Conservation (phyloP, 2,797 vertebrate species). For the Rhodeus uyekii region DNA sequence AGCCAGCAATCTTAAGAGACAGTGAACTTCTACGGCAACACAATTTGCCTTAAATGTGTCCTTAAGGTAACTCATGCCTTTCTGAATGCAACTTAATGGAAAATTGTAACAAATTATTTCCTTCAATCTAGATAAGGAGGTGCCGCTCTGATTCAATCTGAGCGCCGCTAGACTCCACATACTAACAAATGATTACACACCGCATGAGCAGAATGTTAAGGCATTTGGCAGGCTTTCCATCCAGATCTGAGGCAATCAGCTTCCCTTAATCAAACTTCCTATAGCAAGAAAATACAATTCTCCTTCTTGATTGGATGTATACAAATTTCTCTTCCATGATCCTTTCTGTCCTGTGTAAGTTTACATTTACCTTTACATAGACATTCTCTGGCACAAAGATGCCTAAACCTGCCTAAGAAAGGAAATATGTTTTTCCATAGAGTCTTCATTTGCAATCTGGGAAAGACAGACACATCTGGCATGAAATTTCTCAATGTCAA, state of each 20-base stretch:
- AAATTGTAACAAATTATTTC: slow-evolving; percentile 49
- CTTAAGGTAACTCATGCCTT: slow-evolving; percentile 36
- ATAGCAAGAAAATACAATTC: slow-evolving; percentile 34
- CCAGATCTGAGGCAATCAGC: slow-evolving; percentile 41
- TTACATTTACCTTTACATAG: neutral
- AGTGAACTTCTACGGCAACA: neutral
- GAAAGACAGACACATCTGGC: slow-evolving; percentile 85
- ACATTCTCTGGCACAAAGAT: slow-evolving; percentile 66
- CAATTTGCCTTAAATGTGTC: slow-evolving; percentile 38
- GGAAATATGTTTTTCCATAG: slow-evolving; percentile 83
- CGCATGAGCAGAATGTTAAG: slow-evolving; percentile 44
- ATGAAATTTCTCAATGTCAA: slow-evolving; percentile 89
- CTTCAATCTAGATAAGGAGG: slow-evolving; percentile 47
- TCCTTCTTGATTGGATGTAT: slow-evolving; percentile 12
- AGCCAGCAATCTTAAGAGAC: slow-evolving; percentile 20
- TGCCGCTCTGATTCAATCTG: slow-evolving; percentile 37
- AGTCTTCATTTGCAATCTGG: slow-evolving; percentile 88
- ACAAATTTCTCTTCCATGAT: neutral
- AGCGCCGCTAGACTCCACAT: slow-evolving; percentile 30
- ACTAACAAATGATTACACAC: slow-evolving; percentile 50
- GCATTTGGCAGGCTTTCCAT: slow-evolving; percentile 33
- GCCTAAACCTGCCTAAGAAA: slow-evolving; percentile 79
- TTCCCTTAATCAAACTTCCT: slow-evolving; percentile 45
- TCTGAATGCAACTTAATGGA: slow-evolving; percentile 44
- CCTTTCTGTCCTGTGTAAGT: neutral